Evolutionary conservation across 92 coral and sea anemone genomes (phyloP), one percentile per base, ranked within the genome.

Genomic region (Zoanthus sociatus): DNA sequence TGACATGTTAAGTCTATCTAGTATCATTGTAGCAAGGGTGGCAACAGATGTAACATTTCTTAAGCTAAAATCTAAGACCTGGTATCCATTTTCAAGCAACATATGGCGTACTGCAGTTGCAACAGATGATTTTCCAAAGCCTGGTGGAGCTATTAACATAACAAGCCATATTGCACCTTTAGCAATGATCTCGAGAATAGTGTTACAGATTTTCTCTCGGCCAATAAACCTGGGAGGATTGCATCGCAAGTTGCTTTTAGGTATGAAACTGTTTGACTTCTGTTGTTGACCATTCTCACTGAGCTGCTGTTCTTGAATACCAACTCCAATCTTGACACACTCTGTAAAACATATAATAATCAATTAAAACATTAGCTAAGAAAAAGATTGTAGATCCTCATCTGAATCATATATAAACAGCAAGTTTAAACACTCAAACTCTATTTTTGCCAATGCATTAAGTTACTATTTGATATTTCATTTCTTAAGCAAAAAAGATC

Each of bases 81-180:
- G 68, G 20, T 69, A 90, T 15, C 89, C 93, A 33, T 75, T 78
- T 10, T 71, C 84, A 26, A 71, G 46, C 66, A 94, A 48, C 89
- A 30, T 76, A 85, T 91, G 84, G 3, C 95, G 94, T 4, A 92
- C 44, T 10, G 50, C 51, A 20, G 74, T 87, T 0, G 90, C 91
- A 13, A 88, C 54, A 0, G 89, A 71, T 32, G 98, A 93, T 53
- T 94, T 94, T 7, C 95, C 98, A 58, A 83, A 91, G 1, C 94
- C 95, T 3, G 98, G 98, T 0, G 95, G 94, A 3, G 88, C 95
- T 66, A 87, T 88, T 10, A 94, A 1, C 3, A 78, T 18, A 44
- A 93, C 46, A 0, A 94, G 91, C 58, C 82, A 58, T 0, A 54
- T 30, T 21, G 15, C 9, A 1, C 84, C 37, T 4, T 60, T 9